A percentile compares a stretch with the other conserved stretches of the same genome.
These are phyloP conservation scores for Neotragus pygmaeus DNA, from an alignment of 2,113 vertebrate species.

Conservation along the genomic window DNA sequence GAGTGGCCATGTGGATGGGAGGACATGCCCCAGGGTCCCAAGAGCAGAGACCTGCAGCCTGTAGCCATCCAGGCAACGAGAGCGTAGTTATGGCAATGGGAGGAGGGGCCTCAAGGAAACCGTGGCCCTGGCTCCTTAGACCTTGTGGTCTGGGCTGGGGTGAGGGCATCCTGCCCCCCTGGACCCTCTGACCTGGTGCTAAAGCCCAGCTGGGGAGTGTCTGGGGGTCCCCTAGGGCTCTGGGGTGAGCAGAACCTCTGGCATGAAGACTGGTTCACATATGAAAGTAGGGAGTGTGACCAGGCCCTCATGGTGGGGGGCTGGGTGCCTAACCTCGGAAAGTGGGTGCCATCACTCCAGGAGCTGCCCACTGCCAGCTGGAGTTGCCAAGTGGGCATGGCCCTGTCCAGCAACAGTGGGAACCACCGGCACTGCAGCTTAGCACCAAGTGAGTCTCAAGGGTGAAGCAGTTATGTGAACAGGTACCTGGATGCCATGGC, in stretches of 20 bases:
- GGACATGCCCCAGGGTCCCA: accelerated
- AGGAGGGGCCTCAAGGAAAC: not conserved
- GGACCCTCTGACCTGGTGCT: not conserved
- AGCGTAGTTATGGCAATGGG: not conserved
- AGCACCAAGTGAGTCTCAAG: not conserved
- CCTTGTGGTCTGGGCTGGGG: not conserved
- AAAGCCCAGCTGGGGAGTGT: not conserved
- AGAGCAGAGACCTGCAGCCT: not conserved
- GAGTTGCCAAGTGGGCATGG: not conserved
- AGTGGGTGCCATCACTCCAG: accelerated
- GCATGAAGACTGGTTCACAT: not conserved
- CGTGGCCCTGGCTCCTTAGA: not conserved
- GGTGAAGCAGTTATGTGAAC: not conserved
- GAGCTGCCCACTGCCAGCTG: not conserved
- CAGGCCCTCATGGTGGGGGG: not conserved
- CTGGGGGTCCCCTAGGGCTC: not conserved
- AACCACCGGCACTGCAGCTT: not conserved
- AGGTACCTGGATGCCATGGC: too few species aligned
- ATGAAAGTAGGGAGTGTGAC: not conserved
- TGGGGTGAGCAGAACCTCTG: not conserved
- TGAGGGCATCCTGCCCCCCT: not conserved
- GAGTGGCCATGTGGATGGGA: accelerated
- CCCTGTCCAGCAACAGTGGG: not conserved
- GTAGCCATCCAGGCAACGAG: not conserved
- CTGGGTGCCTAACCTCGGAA: not conserved